Evolutionary conservation across 2,797 vertebrate genomes (phyloP).

Genomic region (Numenius phaeopus): DNA sequence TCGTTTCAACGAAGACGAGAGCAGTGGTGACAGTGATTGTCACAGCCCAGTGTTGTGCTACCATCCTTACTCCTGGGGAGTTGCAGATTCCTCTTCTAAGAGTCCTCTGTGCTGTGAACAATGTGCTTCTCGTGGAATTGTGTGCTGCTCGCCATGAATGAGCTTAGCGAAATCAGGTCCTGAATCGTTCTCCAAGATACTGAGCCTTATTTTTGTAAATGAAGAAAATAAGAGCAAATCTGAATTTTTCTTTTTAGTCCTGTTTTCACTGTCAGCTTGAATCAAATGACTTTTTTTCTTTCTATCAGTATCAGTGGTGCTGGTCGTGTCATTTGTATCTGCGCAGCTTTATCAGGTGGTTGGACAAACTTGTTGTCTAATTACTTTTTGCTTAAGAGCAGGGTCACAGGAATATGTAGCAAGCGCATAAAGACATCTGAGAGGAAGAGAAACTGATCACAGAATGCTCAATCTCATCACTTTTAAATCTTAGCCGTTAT

Average conservation of each 20-base stretch:
- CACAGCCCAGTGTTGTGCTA: neutral
- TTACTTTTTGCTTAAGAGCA: neutral
- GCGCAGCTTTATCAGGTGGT: neutral
- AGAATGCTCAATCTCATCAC: neutral
- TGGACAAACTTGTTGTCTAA: neutral
- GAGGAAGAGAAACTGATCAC: neutral
- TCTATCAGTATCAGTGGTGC: neutral
- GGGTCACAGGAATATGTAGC: neutral
- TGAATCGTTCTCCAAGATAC: neutral
- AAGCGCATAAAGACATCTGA: neutral
- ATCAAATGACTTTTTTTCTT: neutral
- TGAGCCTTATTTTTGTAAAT: neutral
- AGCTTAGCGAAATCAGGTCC: neutral
- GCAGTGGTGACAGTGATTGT: neutral
- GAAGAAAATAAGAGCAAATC: neutral
- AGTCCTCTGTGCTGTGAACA: neutral
- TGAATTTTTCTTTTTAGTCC: neutral
- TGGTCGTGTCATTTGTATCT: neutral
- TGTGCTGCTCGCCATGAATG: accelerated
- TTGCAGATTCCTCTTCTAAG: neutral
- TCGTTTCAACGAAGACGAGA: accelerated
- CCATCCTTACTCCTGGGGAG: accelerated
- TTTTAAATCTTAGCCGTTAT: neutral
- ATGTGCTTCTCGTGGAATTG: accelerated
- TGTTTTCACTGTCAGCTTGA: neutral